Percentiles rank a stretch among this genome's conserved stretches.
Evolutionary conservation across 1,140 invertebrate species (phyloP).

Genomic region (Trinorchestia longiramus): DNA sequence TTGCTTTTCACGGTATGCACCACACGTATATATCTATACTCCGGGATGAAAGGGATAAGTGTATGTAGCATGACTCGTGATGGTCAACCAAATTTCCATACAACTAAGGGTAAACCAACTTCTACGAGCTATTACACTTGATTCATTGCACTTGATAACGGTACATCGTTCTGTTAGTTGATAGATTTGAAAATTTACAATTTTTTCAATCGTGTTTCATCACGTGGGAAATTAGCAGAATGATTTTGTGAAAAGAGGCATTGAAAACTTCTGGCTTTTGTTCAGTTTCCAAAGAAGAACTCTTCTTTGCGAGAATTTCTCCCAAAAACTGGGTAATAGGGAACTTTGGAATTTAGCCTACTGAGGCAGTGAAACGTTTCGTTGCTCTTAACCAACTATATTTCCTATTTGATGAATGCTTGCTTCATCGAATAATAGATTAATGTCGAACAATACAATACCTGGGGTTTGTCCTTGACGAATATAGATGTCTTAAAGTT

Average conservation of each 20-base stretch:
- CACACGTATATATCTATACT: no score
- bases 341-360: background rate
- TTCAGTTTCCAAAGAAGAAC: background rate
- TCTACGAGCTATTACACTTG: background rate
- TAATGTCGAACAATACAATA: background rate
- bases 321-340: background rate
- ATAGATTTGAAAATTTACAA: background rate
- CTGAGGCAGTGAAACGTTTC: background rate
- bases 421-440: background rate
- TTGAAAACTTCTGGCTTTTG: background rate
- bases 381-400: background rate
- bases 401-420: background rate
- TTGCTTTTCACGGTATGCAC: no score
- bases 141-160: background rate
- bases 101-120: background rate
- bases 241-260: background rate
- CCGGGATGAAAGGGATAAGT: no score
- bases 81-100: background rate
- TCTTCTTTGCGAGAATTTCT: background rate
- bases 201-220: background rate
- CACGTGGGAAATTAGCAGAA: background rate
- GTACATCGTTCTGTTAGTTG: background rate
- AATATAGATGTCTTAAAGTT: background rate
- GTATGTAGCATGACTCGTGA: no score
- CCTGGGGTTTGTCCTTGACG: background rate